These are phyloP conservation scores for Oreochromis spilurus DNA, from an alignment of 2,113 vertebrate genomes.

Conservation along the genomic window DNA sequence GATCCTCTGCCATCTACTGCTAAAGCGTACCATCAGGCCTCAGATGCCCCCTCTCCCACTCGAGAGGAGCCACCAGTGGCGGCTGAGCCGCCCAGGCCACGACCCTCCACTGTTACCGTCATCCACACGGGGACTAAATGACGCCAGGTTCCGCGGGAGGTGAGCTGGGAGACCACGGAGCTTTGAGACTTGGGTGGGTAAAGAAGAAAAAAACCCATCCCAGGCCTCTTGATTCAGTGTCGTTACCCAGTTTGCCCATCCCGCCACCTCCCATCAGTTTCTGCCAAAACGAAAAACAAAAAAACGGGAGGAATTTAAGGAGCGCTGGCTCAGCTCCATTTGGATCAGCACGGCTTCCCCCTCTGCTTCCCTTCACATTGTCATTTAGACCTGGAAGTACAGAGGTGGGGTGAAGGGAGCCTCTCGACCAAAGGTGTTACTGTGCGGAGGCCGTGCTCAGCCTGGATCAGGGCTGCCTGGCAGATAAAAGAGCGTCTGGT, in stretches of 20 bases:
- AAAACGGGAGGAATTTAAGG: constrained; percentile 48
- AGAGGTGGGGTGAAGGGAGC: constrained; percentile 10
- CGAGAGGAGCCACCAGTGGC: constrained; percentile 49
- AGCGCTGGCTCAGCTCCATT: constrained; percentile 43
- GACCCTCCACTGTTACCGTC: constrained; percentile 91
- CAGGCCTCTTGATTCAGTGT: constrained; percentile 8
- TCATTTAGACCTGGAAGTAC: constrained; percentile 22
- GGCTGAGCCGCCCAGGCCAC: constrained; percentile 78
- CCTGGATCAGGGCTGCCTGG: not conserved
- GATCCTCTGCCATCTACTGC: constrained; percentile 65
- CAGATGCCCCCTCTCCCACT: constrained; percentile 67
- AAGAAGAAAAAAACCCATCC: not conserved
- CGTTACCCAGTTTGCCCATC: constrained; percentile 49
- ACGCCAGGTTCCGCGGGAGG: constrained; percentile 75
- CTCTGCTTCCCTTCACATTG: not conserved
- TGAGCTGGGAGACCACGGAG: constrained; percentile 66
- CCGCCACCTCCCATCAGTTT: constrained; percentile 47
- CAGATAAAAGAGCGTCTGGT: constrained; percentile 4
- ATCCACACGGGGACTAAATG: constrained; percentile 93
- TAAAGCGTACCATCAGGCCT: constrained; percentile 72
- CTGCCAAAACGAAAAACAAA: constrained; percentile 7
- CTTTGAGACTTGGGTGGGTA: constrained; percentile 35
- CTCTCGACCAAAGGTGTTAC: constrained; percentile 15
- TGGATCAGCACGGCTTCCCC: constrained; percentile 7
- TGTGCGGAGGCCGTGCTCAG: constrained; percentile 12